Percentiles rank a stretch among this genome's conserved stretches.
phyloP scores from a whole-genome alignment of 2,113 vertebrate genomes.

The Zosterops hypoxanthus region DNA sequence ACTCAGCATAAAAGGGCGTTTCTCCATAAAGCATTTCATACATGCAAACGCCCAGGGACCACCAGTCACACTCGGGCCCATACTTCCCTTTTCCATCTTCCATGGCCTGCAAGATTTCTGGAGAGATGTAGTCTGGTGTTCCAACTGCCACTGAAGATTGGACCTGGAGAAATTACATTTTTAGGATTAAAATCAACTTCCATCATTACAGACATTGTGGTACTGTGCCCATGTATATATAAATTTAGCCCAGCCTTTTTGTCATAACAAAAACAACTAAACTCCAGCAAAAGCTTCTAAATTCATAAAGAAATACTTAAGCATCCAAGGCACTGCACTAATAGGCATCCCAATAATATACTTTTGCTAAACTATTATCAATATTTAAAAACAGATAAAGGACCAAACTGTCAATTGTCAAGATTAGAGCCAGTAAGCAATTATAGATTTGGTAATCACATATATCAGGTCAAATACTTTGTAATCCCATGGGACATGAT shows the following conservation, averaged over 20 bases:
- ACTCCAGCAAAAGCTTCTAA: background rate
- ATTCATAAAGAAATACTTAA: background rate
- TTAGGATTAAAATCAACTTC: background rate
- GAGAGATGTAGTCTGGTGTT: slow-evolving; percentile 98
- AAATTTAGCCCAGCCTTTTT: background rate
- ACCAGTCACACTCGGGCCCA: slow-evolving; percentile 98
- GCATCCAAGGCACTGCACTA: background rate
- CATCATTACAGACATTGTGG: background rate
- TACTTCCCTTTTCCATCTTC: slow-evolving; percentile 99
- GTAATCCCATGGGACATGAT: background rate
- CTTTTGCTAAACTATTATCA: background rate
- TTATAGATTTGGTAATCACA: background rate
- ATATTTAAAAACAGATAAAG: background rate
- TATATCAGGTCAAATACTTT: background rate
- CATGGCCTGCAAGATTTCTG: slow-evolving; percentile 99
- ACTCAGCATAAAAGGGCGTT: slow-evolving; percentile 98
- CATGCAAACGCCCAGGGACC: slow-evolving; percentile 99
- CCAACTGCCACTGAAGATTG: slow-evolving; percentile 98
- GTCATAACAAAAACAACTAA: background rate
- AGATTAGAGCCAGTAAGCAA: background rate
- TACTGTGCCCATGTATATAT: background rate
- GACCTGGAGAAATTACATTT: slow-evolving; percentile 78
- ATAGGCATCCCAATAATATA: background rate
- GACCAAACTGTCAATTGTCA: background rate
- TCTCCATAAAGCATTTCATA: slow-evolving; percentile 99